Evolutionary conservation across 2,113 vertebrate species (phyloP).

Genomic region (Chaetorhynchus papuensis): DNA sequence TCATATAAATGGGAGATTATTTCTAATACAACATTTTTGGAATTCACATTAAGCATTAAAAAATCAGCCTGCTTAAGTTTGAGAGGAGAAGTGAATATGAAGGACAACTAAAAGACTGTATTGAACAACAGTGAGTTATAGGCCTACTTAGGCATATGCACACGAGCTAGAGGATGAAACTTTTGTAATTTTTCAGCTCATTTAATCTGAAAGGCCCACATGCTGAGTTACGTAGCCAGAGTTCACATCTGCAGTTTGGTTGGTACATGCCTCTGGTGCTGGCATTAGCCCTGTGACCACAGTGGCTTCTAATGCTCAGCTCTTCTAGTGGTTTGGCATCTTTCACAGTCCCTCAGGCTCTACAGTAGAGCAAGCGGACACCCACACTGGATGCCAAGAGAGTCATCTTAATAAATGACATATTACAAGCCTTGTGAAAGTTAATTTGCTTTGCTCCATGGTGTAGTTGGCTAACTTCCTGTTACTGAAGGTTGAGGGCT

Average conservation of each 20-base stretch:
- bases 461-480: constrained; percentile 47
- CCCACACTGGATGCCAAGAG: constrained; percentile 39
- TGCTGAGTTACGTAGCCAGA: constrained; percentile 48
- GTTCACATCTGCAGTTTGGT: constrained; percentile 69
- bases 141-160: background rate
- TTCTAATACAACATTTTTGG: background rate
- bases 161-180: constrained; percentile 43
- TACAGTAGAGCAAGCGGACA: constrained; percentile 62
- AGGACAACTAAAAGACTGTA: background rate
- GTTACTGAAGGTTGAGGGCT: constrained; percentile 40
- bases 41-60: background rate
- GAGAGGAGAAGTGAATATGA: background rate
- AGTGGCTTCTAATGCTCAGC: constrained; percentile 60
- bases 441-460: constrained; percentile 60
- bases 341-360: constrained; percentile 61
- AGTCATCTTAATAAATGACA: constrained; percentile 70
- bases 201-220: constrained; percentile 64
- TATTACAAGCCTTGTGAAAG: constrained; percentile 52
- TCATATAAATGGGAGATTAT: background rate
- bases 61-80: background rate
- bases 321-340: constrained; percentile 73
- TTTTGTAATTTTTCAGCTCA: constrained; percentile 59
- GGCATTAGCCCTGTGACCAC: constrained; percentile 71
- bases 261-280: constrained; percentile 63
- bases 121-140: constrained; percentile 26